Base-by-base conservation (phyloP, 2,888 invertebrate genomes). In the Pharmacophagus antenor region DNA sequence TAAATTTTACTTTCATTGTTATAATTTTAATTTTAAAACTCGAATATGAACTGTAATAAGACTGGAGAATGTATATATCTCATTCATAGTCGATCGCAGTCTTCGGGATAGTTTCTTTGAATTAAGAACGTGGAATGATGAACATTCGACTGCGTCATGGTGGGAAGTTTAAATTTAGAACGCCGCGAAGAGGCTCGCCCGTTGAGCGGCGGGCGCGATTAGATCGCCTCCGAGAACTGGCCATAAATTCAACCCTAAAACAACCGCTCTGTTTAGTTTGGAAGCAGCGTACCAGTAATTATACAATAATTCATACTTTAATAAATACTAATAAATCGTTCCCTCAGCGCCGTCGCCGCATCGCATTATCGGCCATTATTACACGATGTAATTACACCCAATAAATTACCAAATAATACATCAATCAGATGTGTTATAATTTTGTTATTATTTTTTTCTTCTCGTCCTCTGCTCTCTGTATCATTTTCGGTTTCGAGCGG, bases 361-460 rank as follows among this genome's bases (percentile, higher is more conserved):
- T 75, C 73, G 82, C 80, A 88, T 89, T 89, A 89, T 88, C 84
- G 72, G 76, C 83, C 82, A 82, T 85, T 88, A 89, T 89, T 89
- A 89, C 86, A 85, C 82, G 85, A 88, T 89, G 87, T 90, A 88
- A 90, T 90, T 90, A 90, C 83, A 80, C 69, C 77, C 88, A 84
- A 90, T 90, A 90, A 90, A 89, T 90, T 89, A 88, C 82, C 86
- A 86, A 89, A 90, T 90, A 89, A 88, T 89, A 88, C 89, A 89
- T 90, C 89, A 89, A 90, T 90, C 89, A 89, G 89, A 89, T 84
- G 88, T 89, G 88, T 90, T 89, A 90, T 88, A 89, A 89, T 88
- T 89, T 88, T 80, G 78, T 81, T 80, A 77, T 81, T 78, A 79
- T 80, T 79, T 77, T 70, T 74, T 79, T 84, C 79, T 78, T 75